Conservation (phyloP, 1,140 invertebrate genomes). For the Steinernema feltiae region DNA sequence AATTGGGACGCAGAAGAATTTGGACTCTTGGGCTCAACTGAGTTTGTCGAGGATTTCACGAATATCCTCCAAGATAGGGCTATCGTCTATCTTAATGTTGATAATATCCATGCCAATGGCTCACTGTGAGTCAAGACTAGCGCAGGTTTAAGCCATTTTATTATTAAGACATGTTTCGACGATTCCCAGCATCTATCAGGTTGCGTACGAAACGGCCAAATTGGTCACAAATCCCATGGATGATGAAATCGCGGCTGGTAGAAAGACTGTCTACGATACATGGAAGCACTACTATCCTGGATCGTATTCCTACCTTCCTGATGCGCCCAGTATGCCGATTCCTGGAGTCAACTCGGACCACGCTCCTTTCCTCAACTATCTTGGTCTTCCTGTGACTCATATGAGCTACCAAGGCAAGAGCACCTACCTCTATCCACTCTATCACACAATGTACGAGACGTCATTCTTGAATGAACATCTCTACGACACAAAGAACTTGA, state of each 20-base stretch:
- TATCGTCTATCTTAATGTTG: constrained; percentile 53
- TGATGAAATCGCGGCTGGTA: constrained; percentile 38
- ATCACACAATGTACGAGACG: constrained; percentile 60
- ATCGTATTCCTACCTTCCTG: not conserved
- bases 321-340: constrained; percentile 14
- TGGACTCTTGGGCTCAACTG: constrained; percentile 59
- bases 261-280: constrained; percentile 52
- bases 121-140: constrained; percentile 27
- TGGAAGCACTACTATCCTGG: constrained; percentile 38
- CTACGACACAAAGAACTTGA: constrained; percentile 50
- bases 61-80: constrained; percentile 45
- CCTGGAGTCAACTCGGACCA: constrained; percentile 59
- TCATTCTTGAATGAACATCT: constrained; percentile 57
- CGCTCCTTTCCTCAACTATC: constrained; percentile 51
- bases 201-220: constrained; percentile 44
- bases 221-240: constrained; percentile 45
- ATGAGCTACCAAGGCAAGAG: constrained; percentile 29
- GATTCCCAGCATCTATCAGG: constrained; percentile 46
- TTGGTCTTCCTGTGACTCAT: constrained; percentile 56
- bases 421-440: constrained; percentile 53
- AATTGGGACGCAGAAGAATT: constrained; percentile 63
- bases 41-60: constrained; percentile 54
- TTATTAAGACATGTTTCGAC: constrained; percentile 39
- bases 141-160: not conserved
- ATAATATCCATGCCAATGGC: constrained; percentile 39